Base-by-base conservation (phyloP, 2,797 vertebrate species). In the Emys orbicularis region DNA sequence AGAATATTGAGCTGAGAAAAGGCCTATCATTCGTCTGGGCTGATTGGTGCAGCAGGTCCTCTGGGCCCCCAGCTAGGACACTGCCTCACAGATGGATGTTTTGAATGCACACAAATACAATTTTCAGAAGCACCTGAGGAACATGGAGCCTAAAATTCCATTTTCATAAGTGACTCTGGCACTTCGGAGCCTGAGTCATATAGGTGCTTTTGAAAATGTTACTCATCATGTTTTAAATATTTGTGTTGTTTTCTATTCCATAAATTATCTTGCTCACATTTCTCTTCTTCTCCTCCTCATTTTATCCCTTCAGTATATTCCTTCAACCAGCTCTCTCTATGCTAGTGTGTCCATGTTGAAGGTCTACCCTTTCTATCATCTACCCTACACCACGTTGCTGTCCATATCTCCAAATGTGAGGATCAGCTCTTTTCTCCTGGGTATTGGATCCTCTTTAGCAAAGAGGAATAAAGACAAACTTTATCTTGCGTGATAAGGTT, bases 401-500 rank as follows among this genome's bases (percentile, higher is more conserved):
- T 44, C 50, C 59, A 5, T 19, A 37, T 0, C 1, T 0, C 7
- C 21, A 4, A 34, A 19, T 0, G 0, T 0, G 44, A 0, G 1
- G 41, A 15, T 82, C 84, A 86, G n/a, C n/a, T 37, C n/a, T 16
- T 61, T 16, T 47, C 0, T 53, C 29, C 56, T 11, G 68, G 15
- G 3, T 12, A 3, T 23, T 1, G 29, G 15, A 52, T 15, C 5
- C 86, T 74, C 74, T 77, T 31, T 41, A 8, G 25, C 11, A 31
- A 29, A 80, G 52, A 1, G 53, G 79, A 49, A 18, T 1, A 79
- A 81, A 1, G 53, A 3, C 41, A 25, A 91, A 19, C 31, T 82
- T 19, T 3, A 3, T 5, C 34, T 49, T 52, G 21, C 44, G 29
- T 3, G 25, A 31, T 0, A 0, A 88, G n/a, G 34, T 91, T 44